Evolutionary conservation across 2,113 vertebrate genomes (phyloP).

Genomic region (Chionomys nivalis): DNA sequence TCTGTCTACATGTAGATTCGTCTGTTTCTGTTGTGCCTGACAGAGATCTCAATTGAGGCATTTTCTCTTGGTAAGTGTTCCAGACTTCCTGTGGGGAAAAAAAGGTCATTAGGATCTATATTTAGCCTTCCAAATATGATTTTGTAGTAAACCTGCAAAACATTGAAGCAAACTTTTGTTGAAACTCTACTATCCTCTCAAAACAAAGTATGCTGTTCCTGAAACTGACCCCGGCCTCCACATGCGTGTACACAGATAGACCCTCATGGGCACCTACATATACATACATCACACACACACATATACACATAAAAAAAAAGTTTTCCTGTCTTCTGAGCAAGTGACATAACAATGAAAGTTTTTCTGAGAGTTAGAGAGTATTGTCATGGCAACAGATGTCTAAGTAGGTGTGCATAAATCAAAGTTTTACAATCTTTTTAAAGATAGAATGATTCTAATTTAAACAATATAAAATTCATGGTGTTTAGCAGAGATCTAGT

Average conservation of each 20-base stretch:
- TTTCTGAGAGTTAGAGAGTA: background rate
- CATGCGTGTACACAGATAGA: background rate
- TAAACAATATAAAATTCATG: background rate
- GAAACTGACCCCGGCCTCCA: background rate
- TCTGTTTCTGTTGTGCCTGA: background rate
- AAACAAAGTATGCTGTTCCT: background rate
- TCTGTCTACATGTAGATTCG: background rate
- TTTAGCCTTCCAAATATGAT: background rate
- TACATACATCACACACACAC: background rate
- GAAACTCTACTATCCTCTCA: constrained; percentile 7
- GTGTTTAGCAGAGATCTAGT: background rate
- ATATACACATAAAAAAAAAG: background rate
- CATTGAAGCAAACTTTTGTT: constrained; percentile 1
- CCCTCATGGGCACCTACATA: background rate
- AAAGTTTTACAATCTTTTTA: background rate
- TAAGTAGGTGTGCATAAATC: background rate
- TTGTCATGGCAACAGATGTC: background rate
- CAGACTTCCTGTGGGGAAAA: constrained; percentile 12
- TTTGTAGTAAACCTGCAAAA: background rate
- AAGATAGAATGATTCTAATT: background rate
- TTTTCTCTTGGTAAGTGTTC: constrained; percentile 7
- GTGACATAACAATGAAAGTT: background rate
- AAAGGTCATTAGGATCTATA: background rate
- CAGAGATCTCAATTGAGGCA: background rate
- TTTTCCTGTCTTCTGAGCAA: constrained; percentile 37